Percentiles rank a stretch among this genome's conserved stretches.
phyloP scores from a whole-genome alignment of 2,888 invertebrate species.

The Diogma glabrata region DNA sequence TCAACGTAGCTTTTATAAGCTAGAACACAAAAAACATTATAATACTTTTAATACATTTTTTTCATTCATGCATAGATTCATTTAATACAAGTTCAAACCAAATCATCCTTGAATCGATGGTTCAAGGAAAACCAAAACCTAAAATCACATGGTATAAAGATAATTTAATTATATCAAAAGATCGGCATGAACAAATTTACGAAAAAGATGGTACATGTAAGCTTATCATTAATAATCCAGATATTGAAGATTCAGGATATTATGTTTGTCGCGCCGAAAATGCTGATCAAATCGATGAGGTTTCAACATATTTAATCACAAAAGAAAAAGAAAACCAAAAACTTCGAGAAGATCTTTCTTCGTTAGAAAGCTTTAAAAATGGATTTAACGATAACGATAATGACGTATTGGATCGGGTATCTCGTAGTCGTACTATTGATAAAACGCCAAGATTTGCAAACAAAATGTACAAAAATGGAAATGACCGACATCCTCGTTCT shows the following conservation, averaged over 20 bases:
- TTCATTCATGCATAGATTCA: constrained; percentile 41
- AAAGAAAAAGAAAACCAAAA: constrained; percentile 27
- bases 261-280: constrained; percentile 69
- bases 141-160: constrained; percentile 52
- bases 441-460: no score
- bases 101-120: constrained; percentile 40
- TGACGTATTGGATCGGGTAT: no score
- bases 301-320: constrained; percentile 54
- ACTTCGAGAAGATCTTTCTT: background rate
- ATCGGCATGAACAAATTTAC: constrained; percentile 52
- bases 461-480: no score
- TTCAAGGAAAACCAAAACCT: constrained; percentile 41
- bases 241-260: constrained; percentile 56
- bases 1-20: no score
- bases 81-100: constrained; percentile 44
- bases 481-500: background rate
- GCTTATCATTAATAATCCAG: constrained; percentile 53
- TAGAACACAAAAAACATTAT: constrained; percentile 10
- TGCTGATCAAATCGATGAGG: constrained; percentile 58
- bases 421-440: no score
- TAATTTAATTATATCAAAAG: constrained; percentile 45
- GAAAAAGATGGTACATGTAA: constrained; percentile 61
- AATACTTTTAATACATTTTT: background rate
- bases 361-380: background rate
- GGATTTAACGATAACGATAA: no score